Evolutionary conservation across 2,888 invertebrate species (phyloP), one percentile per base, ranked within the genome.

Genomic region (Perithous albicinctus): DNA sequence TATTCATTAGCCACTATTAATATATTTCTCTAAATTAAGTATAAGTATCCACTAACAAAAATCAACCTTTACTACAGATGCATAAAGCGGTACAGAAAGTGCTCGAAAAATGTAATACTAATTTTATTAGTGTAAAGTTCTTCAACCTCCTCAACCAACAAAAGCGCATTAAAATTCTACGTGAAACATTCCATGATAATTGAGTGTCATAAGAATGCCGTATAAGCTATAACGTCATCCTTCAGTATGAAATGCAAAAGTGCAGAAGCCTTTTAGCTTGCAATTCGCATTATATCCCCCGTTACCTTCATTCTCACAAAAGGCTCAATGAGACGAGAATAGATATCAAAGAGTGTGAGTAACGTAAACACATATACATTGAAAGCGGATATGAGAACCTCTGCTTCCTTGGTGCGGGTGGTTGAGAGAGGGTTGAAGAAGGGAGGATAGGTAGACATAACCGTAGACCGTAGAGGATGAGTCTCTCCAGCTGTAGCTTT

Each of bases 341-440:
- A 20, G 32, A 51, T 35, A 20, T 6, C 23, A 6, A 6, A 38
- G 51, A 15, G 20, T 51, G 67, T 20, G 32, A 5, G 5, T 26
- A 29, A 41, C 23, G 29, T 43, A 56, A 43, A 59, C 46, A 56
- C 15, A 51, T 46, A 8, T 10, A 38, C 46, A 10, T 18, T 1
- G 8, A 12, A n/a, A 66, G 56, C 51, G 66, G 51, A 73, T 84
- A 83, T 90, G 91, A 90, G 91, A 90, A 89, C 89, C 90, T 72
- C 91, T 90, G 89, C 23, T 54, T 41, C 54, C 54, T n/a, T 46
- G 5, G 4, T 43, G 59, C 12, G 70, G 43, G 59, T 32, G 70
- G 10, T 7, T 20, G 18, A 59, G 46, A 46, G 59, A 15, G 26
- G 46, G 23, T 1, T 15, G 15, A 2, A 15, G n/a, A 3, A 15